Evolutionary conservation across 2,888 invertebrate species (phyloP).

Genomic region (Microdon myrmicae): DNA sequence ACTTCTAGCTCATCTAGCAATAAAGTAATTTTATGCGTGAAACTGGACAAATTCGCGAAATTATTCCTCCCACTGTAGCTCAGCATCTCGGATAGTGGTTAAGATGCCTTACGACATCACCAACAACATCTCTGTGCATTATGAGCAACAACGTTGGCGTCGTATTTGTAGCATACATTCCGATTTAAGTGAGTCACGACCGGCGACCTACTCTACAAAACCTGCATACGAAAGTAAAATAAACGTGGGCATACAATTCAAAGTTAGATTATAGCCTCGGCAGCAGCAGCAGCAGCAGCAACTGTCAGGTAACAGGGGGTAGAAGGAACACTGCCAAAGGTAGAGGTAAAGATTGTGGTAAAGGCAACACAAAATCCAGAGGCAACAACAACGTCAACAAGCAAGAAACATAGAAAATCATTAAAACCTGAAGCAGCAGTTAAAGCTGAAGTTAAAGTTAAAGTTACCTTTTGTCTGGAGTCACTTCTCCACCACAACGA

Average conservation of each 20-base stretch:
- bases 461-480: slow-evolving; percentile 18
- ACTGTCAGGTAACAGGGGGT: too few relatives aligned
- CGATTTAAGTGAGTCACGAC: slow-evolving; percentile 51
- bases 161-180: slow-evolving; percentile 48
- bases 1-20: slow-evolving; percentile 17
- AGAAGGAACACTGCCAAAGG: too few relatives aligned
- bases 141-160: slow-evolving; percentile 32
- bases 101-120: slow-evolving; percentile 17
- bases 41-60: slow-evolving; percentile 32
- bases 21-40: slow-evolving; percentile 11
- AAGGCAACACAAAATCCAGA: too few relatives aligned
- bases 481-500: slow-evolving; percentile 26
- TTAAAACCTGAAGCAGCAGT: slow-evolving; percentile 16
- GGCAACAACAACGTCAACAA: too few relatives aligned
- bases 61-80: slow-evolving; percentile 27
- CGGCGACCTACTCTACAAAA: slow-evolving; percentile 50
- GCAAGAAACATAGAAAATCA: slow-evolving; percentile 9
- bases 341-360: too few relatives aligned
- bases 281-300: too few relatives aligned
- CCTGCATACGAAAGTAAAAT: slow-evolving; percentile 40
- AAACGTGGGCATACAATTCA: slow-evolving; percentile 30
- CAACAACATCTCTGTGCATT: slow-evolving; percentile 41
- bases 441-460: slow-evolving; percentile 22
- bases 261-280: too few relatives aligned
- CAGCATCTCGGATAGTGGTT: slow-evolving; percentile 7